Evolutionary conservation across 2,113 vertebrate species (phyloP), one percentile per base, ranked within the genome.

Genomic region (Oreotragus oreotragus): DNA sequence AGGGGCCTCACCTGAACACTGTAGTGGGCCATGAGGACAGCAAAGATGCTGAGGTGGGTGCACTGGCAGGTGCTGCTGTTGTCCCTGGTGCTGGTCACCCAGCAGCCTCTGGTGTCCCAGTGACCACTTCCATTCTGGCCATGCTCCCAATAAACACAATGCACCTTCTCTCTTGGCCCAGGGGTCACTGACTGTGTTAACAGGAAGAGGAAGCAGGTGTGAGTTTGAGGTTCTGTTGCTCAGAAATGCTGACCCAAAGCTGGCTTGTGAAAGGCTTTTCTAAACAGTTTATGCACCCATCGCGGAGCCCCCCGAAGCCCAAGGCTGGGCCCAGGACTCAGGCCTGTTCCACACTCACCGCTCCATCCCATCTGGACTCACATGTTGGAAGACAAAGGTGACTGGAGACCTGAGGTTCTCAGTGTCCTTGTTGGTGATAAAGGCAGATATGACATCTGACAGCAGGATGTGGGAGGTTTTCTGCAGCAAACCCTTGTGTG

Each of bases 31-130:
- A 99, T 88, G 90, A 99, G 98, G 86, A 99, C 80, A 7, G 99
- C 99, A 58, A 99, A 99, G 17, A 98, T 99, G 80, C 99, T 99
- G 12, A 99, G 98, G 45, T 99, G 99, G 86, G 91, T 95, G 92
- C 99, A 99, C 90, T 91, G 98, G 97, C 99, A 99, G 60, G 98
- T 91, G 1, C 98, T 99, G 97, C 96, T 60, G 11, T 11, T 12
- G 27, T 60, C 27, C 28, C 58, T 60, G 58, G 58, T 28, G 27
- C 5, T 60, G 58, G 58, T 13, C 58, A 60, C 27, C 58, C 58
- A 13, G 58, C 58, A 60, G 58, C 58, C 58, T 60, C 58, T 60
- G 58, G 58, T 60, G 58, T 60, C 11, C 58, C 58, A 60, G 12
- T 60, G 58, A 5, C 58, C 58, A 2, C 27, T 60, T 60, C 58